phyloP scores from a whole-genome alignment of 2,888 invertebrate species.

The Synergus gifuensis region DNA sequence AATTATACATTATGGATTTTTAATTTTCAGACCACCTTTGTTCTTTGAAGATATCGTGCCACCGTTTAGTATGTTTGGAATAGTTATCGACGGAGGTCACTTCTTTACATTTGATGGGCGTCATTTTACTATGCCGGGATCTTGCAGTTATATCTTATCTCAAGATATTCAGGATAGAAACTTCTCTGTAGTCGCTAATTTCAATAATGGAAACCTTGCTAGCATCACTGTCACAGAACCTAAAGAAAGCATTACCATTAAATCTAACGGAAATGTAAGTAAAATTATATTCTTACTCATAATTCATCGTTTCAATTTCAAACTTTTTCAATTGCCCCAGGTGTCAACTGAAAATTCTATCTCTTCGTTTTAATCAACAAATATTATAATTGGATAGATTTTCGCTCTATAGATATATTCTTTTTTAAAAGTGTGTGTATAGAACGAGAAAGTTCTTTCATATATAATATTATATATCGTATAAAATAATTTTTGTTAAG shows the following conservation, averaged over 20 bases:
- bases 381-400: neutral
- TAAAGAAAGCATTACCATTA: conserved; percentile 80
- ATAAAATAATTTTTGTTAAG: too few species aligned
- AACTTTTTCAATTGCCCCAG: too few species aligned
- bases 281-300: neutral
- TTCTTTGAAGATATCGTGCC: conserved; percentile 82
- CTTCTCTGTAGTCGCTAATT: conserved; percentile 89
- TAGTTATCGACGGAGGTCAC: conserved; percentile 89
- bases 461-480: too few species aligned
- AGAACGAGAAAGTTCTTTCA: too few species aligned
- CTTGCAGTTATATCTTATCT: conserved; percentile 90
- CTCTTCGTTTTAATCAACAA: neutral
- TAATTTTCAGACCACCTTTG: conserved; percentile 73
- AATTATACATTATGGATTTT: neutral
- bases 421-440: too few species aligned
- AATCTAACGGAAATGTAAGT: conserved; percentile 81
- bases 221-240: conserved; percentile 86
- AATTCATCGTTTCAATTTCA: too few species aligned
- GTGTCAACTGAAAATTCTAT: too few species aligned
- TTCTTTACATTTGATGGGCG: conserved; percentile 93
- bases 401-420: too few species aligned
- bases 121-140: conserved; percentile 88
- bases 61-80: conserved; percentile 82
- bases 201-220: conserved; percentile 84
- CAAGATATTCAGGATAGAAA: conserved; percentile 92